Percentiles rank a stretch among this genome's conserved stretches.
phyloP scores from a whole-genome alignment of 1,140 invertebrate genomes.

The Aphis gossypii region DNA sequence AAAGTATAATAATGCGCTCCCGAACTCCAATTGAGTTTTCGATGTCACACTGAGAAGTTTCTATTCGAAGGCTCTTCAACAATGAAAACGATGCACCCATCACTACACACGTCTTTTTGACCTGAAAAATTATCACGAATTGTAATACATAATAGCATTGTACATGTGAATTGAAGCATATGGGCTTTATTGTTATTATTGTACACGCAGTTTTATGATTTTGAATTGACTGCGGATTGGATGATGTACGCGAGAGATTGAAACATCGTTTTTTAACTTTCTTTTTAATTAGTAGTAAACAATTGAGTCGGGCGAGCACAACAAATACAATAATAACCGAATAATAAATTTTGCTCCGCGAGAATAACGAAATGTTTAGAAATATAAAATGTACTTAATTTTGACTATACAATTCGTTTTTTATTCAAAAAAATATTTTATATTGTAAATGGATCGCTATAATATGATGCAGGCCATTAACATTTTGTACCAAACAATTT shows the following conservation, averaged over 20 bases:
- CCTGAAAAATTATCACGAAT: conserved; percentile 57
- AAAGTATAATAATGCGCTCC: neutral
- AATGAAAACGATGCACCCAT: conserved; percentile 47
- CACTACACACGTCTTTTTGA: conserved; percentile 49
- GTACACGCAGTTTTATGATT: conserved; percentile 36
- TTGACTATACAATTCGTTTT: neutral
- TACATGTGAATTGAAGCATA: conserved; percentile 40
- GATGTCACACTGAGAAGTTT: conserved; percentile 47
- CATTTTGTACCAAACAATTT: neutral
- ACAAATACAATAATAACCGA: neutral
- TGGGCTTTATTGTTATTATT: conserved; percentile 34
- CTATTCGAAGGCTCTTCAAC: conserved; percentile 35
- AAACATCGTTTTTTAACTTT: conserved; percentile 43
- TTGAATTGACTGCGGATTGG: neutral
- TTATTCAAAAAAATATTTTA: neutral
- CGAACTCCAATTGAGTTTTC: conserved; percentile 35
- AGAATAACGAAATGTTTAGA: neutral
- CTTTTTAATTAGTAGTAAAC: conserved; percentile 32
- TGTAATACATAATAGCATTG: conserved; percentile 42
- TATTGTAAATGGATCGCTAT: neutral
- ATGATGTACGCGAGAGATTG: conserved; percentile 10
- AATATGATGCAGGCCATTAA: no score
- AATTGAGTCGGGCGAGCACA: neutral
- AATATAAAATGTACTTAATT: neutral
- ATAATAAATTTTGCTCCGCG: neutral